Percentiles rank a stretch among this genome's conserved stretches.
These are phyloP conservation scores for Ptycholaimellus sp. DNA, from an alignment of 2,888 invertebrate species.

Conservation along the genomic window DNA sequence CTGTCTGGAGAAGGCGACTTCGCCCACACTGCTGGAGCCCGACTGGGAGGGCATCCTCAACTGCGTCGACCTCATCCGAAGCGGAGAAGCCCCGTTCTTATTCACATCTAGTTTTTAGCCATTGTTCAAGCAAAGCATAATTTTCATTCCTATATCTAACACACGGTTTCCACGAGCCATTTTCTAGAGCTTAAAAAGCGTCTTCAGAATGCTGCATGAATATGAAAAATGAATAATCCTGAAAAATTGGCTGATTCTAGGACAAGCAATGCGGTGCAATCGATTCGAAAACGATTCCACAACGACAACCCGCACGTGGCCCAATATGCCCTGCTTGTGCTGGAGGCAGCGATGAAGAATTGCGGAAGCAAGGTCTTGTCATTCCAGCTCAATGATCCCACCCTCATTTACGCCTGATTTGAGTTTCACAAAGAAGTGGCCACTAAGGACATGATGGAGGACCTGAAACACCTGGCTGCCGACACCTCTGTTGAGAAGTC, in stretches of 20 bases:
- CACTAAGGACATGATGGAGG: conserved; percentile 73
- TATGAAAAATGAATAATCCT: too few species aligned
- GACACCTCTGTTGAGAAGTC: conserved; percentile 30
- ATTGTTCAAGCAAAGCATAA: too few species aligned
- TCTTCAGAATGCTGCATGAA: too few species aligned
- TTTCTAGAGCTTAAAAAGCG: too few species aligned
- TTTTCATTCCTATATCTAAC: too few species aligned
- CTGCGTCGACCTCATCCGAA: conserved; percentile 81
- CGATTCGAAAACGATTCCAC: conserved; percentile 66
- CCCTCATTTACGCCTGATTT: neutral
- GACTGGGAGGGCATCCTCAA: conserved; percentile 82
- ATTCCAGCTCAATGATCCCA: neutral
- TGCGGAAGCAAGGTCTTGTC: conserved; percentile 46
- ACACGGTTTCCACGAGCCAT: too few species aligned
- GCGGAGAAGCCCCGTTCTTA: conserved; percentile 64
- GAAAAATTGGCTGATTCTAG: conserved; percentile 16
- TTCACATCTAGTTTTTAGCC: neutral
- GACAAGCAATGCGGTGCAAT: conserved; percentile 48
- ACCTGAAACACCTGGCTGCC: conserved; percentile 43
- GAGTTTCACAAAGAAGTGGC: conserved; percentile 60
- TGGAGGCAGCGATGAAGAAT: conserved; percentile 93
- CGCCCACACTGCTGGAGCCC: conserved; percentile 71
- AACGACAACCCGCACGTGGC: conserved; percentile 77
- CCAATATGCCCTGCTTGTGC: conserved; percentile 36
- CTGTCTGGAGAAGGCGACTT: conserved; percentile 96